Evolutionary conservation across 2,888 invertebrate species (phyloP), one percentile per base, ranked within the genome.

Genomic region (Pollenia angustigena): DNA sequence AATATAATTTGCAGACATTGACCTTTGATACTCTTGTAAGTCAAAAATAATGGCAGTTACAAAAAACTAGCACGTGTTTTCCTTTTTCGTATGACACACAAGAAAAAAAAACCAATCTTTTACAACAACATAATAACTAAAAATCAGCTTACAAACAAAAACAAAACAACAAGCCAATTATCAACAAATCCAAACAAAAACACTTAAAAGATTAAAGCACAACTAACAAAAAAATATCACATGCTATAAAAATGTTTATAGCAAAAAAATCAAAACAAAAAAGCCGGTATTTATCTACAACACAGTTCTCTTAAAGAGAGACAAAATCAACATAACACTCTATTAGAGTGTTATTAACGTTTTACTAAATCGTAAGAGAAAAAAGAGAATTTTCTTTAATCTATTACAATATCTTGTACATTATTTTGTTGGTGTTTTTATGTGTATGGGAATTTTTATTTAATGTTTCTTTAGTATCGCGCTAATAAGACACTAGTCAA

Each of bases 281-380:
- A 81, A 74, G 87, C 87, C 87, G 87, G 87, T 84, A 75, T 82
- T 86, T 76, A 80, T 75, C 69, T 58, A 52, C 16, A 14, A 32
- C 48, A 11, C 0, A 78, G 42, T 54, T 81, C 81, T 83, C 74
- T 80, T n/a, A 48, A 12, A 54, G 32, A 32, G 32, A 32, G 32
- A 0, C 62, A 23, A 62, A 64, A 62, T 74, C 32, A 7, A 4
- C 14, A 42, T 62, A 62, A n/a, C 10, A 3, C 42, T 62, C 16
- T 62, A 42, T n/a, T 42, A 60, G 16, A 62, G 40, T 42, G 42
- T 4, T 40, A 62, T 14, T 62, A 16, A 72, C 23, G 44, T 44
- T 48, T 16, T 60, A 60, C 44, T 58, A 58, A 74, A 50, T 12
- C 52, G 4, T 42, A 42, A 42, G 58, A 74, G 60, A 66, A 60